These are phyloP conservation scores for Gephyroberyx darwinii DNA, from an alignment of 2,797 vertebrate genomes.

Conservation along the genomic window DNA sequence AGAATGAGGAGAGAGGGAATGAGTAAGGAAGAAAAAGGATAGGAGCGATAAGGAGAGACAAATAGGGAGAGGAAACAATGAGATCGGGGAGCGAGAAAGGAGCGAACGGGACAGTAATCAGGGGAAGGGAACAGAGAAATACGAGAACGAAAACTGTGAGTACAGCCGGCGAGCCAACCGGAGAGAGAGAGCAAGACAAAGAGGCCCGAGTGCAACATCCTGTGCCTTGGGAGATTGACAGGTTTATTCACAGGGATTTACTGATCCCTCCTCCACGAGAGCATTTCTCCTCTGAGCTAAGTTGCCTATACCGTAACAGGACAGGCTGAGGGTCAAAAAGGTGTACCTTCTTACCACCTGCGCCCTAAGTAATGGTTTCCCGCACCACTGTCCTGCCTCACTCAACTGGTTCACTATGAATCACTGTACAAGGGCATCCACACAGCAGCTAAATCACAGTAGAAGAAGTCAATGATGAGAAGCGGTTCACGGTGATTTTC, in stretches of 20 bases:
- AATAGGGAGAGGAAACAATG: conserved; percentile 59
- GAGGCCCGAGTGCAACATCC: conserved; percentile 12
- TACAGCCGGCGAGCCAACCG: conserved; percentile 30
- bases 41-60: conserved; percentile 62
- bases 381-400: background rate
- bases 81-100: conserved; percentile 40
- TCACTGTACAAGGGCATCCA: background rate
- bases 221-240: conserved; percentile 50
- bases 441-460: background rate
- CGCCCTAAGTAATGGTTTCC: background rate
- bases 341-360: background rate
- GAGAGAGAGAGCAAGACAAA: conserved; percentile 14
- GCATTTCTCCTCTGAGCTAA: conserved; percentile 41
- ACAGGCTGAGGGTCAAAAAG: conserved; percentile 4
- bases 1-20: conserved; percentile 37
- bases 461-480: too few relatives aligned
- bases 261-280: conserved; percentile 52
- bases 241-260: conserved; percentile 64
- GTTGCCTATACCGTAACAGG: conserved; percentile 10
- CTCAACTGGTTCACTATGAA: background rate
- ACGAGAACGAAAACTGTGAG: conserved; percentile 50
- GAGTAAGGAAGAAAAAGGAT: conserved; percentile 45
- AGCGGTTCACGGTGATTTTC: background rate
- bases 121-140: conserved; percentile 44
- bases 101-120: conserved; percentile 62